phyloP scores from a whole-genome alignment of 2,888 invertebrate species.

The Axea sp. region DNA sequence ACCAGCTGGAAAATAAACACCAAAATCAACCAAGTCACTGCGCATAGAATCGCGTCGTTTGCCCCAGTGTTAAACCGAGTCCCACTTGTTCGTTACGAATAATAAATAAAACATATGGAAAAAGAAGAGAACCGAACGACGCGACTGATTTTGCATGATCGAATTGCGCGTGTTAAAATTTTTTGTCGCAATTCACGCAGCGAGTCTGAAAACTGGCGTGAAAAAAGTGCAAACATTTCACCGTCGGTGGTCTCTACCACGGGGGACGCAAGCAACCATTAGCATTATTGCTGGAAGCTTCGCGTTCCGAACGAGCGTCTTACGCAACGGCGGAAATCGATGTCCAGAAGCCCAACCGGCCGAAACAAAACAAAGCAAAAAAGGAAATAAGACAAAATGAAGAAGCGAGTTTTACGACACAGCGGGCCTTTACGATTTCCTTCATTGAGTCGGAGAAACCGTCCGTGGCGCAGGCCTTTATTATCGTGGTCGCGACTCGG shows the following conservation, averaged over 20 bases:
- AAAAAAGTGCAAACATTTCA: slow-evolving; percentile 5
- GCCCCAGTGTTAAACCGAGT: too few species aligned
- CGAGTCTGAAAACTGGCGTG: too few species aligned
- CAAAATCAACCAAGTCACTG: too few species aligned
- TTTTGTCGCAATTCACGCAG: too few species aligned
- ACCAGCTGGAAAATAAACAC: too few species aligned
- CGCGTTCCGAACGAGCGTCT: slow-evolving; percentile 62
- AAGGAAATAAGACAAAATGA: slow-evolving; percentile 43
- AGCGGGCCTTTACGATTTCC: slow-evolving; percentile 68
- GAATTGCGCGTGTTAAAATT: too few species aligned
- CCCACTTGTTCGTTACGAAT: too few species aligned
- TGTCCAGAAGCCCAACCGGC: slow-evolving; percentile 59
- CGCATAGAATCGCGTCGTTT: too few species aligned
- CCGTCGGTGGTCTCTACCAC: slow-evolving; percentile 59
- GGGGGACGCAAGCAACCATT: slow-evolving; percentile 64
- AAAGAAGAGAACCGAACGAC: too few species aligned
- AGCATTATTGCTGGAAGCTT: slow-evolving; percentile 68
- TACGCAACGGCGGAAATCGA: slow-evolving; percentile 72
- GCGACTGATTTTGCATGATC: too few species aligned
- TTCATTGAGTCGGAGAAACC: slow-evolving; percentile 64
- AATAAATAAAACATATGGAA: too few species aligned
- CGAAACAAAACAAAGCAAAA: slow-evolving; percentile 40
- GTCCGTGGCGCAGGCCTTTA: slow-evolving; percentile 59
- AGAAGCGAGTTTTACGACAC: slow-evolving; percentile 66
- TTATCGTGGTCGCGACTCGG: slow-evolving; percentile 62